A percentile compares a stretch with the other conserved stretches of the same genome.
Evolutionary conservation across 2,797 vertebrate genomes (phyloP).

Genomic region (Falco concolor): DNA sequence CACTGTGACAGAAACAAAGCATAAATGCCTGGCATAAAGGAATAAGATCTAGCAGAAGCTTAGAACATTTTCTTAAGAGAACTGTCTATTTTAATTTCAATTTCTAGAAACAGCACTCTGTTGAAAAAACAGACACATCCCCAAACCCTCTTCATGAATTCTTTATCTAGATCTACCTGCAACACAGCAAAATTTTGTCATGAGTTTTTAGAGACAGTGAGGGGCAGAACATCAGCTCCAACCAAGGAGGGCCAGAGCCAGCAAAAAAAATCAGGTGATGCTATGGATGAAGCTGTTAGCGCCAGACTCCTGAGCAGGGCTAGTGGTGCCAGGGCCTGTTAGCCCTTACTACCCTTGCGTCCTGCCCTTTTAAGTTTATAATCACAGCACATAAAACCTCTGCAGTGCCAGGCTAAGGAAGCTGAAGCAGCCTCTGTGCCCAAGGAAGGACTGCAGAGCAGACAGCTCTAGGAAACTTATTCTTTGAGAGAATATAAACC

Average conservation of each 20-base stretch:
- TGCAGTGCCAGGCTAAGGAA: neutral
- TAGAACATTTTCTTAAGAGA: neutral
- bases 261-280: neutral
- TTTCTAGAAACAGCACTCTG: constrained; percentile 10
- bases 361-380: neutral
- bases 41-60: neutral
- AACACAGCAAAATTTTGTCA: neutral
- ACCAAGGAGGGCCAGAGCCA: neutral
- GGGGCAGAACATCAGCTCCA: neutral
- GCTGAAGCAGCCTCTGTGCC: neutral
- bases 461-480: neutral
- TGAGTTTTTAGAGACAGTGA: neutral
- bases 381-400: neutral
- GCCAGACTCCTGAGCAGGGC: neutral
- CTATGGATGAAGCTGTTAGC: neutral
- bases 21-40: neutral
- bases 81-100: neutral
- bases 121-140: neutral
- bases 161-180: neutral
- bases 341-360: neutral
- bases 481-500: neutral
- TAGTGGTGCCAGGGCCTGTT: neutral
- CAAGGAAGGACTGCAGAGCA: neutral
- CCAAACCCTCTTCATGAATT: neutral
- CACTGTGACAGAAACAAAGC: neutral